Evolutionary conservation across 2,113 vertebrate species (phyloP).

Genomic region (Mobula hypostoma): DNA sequence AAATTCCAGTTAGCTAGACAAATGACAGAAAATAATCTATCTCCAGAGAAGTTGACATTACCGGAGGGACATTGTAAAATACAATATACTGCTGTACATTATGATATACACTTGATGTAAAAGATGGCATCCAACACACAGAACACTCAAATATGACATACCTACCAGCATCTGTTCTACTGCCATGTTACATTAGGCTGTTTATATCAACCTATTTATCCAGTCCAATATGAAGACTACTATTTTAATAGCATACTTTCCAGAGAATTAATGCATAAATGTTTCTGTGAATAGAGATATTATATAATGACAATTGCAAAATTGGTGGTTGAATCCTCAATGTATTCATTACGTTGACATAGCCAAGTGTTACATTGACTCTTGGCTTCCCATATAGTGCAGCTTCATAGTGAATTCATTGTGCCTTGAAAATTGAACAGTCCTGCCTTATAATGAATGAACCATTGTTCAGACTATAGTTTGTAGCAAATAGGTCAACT

Average conservation of each 20-base stretch:
- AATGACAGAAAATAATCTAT: neutral
- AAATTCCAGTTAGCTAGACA: neutral
- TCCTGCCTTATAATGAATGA: neutral
- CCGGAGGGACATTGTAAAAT: neutral
- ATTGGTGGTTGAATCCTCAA: conserved; percentile 19
- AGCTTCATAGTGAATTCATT: neutral
- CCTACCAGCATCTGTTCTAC: neutral
- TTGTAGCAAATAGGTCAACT: neutral
- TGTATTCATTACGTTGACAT: neutral
- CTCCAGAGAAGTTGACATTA: neutral
- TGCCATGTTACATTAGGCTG: neutral
- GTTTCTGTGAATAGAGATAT: neutral
- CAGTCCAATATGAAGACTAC: neutral
- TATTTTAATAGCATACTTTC: neutral
- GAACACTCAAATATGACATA: neutral
- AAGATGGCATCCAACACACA: conserved; percentile 1
- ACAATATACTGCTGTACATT: neutral
- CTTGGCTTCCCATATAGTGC: neutral
- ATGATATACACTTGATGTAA: neutral
- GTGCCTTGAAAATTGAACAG: neutral
- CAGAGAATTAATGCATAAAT: neutral
- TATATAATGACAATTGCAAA: conserved; percentile 8
- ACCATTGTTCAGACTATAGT: neutral
- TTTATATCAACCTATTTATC: neutral
- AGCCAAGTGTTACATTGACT: neutral